Evolutionary conservation across 2,797 vertebrate genomes (phyloP).

Genomic region (Sebastes nivosus): DNA sequence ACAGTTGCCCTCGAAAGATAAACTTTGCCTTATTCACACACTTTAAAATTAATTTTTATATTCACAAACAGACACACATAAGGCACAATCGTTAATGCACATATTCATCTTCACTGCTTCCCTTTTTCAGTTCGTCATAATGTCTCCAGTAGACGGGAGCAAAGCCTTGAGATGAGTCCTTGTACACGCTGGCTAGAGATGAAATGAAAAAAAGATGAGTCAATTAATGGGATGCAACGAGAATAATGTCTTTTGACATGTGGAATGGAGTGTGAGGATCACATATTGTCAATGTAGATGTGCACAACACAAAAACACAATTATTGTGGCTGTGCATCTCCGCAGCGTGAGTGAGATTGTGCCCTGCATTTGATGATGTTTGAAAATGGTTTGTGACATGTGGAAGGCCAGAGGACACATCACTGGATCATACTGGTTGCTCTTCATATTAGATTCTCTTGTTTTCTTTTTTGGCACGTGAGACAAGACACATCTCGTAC

Average conservation of each 20-base stretch:
- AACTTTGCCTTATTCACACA: background rate
- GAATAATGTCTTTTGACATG: slow-evolving; percentile 60
- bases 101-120: slow-evolving; percentile 23
- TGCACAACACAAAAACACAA: slow-evolving; percentile 46
- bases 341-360: background rate
- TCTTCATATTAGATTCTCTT: slow-evolving; percentile 64
- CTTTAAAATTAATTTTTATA: background rate
- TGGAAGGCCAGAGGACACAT: slow-evolving; percentile 54
- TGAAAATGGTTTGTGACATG: slow-evolving; percentile 62
- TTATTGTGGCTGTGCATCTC: slow-evolving; percentile 19
- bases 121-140: slow-evolving; percentile 4
- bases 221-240: slow-evolving; percentile 60
- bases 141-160: slow-evolving; percentile 4
- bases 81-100: slow-evolving; percentile 9
- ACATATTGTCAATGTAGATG: slow-evolving; percentile 54
- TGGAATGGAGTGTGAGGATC: slow-evolving; percentile 64
- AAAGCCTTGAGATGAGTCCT: slow-evolving; percentile 41
- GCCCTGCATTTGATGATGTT: slow-evolving; percentile 35
- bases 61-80: slow-evolving; percentile 6
- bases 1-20: background rate
- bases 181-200: slow-evolving; percentile 14
- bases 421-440: slow-evolving; percentile 59
- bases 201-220: slow-evolving; percentile 66
- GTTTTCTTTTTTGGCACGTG: slow-evolving; percentile 44
- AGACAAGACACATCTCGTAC: slow-evolving; percentile 49